phyloP scores from a whole-genome alignment of 2,888 invertebrate genomes.

The Tanytarsus gracilentus region DNA sequence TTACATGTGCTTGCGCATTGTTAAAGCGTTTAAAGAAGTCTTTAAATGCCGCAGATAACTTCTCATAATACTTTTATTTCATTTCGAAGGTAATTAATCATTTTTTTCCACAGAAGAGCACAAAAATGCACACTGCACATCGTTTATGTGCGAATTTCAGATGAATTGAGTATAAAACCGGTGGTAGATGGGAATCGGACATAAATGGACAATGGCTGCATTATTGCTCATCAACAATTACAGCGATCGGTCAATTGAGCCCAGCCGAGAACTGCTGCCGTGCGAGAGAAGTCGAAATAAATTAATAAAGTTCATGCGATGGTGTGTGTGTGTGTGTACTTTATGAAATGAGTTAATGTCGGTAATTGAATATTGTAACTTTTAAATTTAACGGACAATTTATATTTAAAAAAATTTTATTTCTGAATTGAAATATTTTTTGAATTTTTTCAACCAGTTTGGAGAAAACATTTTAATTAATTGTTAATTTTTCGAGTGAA shows the following conservation, averaged over 20 bases:
- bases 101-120: no score
- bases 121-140: not conserved
- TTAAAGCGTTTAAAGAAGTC: not conserved
- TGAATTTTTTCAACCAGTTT: not conserved
- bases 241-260: not conserved
- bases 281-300: not conserved
- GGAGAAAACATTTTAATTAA: not conserved
- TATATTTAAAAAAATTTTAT: not conserved
- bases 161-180: not conserved
- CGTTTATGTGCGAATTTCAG: not conserved
- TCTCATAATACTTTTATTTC: not conserved
- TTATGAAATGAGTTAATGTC: not conserved
- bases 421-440: not conserved
- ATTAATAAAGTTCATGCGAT: not conserved
- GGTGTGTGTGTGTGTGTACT: not conserved
- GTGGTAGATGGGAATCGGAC: not conserved
- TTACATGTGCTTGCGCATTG: not conserved
- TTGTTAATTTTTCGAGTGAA: not conserved
- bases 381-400: not conserved
- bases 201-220: not conserved
- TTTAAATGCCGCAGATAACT: not conserved
- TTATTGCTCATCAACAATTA: slow-evolving; percentile 4
- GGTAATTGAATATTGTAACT: not conserved
- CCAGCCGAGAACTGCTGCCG: not conserved
- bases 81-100: slow-evolving; percentile 8